Evolutionary conservation across 2,113 vertebrate genomes (phyloP), one percentile per base, ranked within the genome.

Genomic region (Hucho hucho): DNA sequence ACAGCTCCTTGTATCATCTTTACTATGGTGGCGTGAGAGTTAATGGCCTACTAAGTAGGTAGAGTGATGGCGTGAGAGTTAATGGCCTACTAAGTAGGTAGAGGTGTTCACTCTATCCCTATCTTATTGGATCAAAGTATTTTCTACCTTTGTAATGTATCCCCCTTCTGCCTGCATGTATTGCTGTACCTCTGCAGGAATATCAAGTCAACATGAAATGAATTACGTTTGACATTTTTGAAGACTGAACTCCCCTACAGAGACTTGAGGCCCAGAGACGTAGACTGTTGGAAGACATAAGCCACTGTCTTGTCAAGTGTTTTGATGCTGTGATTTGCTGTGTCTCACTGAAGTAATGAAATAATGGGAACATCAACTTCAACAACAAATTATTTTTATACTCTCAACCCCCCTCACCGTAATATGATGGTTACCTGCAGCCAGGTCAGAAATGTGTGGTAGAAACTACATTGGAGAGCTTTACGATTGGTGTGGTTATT

Each of bases 131-230:
- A 81, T 85, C 73, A 88, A 43, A 12, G 75, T 72, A 18, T 37
- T 47, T 73, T 3, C 16, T 78, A 46, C 58, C 28, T 79, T 65
- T 74, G 63, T 75, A 77, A 77, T 72, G 46, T 64, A 16, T 77
- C 65, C 46, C 25, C 66, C 4, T 73, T 46, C 53, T 73, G 79
- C 58, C 65, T 64, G 46, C 59, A 77, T 61, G 75, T 73, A 49
- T 58, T 80, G 28, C 20, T 84, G 75, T 79, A 79, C 65, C 12
- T 82, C 64, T 74, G 65, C 29, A 64, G 59, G 73, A 87, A 81
- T 83, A 69, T 80, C 87, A 87, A 79, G 70, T 83, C 84, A 87
- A 84, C 84, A 86, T 69, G 43, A 78, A 76, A 75, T 29, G 63
- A 2, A 71, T 78, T 75, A 46, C 59, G 79, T 66, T 68, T 53